Conservation (phyloP, 2,797 vertebrate species). For the Rhabdomys pumilio region DNA sequence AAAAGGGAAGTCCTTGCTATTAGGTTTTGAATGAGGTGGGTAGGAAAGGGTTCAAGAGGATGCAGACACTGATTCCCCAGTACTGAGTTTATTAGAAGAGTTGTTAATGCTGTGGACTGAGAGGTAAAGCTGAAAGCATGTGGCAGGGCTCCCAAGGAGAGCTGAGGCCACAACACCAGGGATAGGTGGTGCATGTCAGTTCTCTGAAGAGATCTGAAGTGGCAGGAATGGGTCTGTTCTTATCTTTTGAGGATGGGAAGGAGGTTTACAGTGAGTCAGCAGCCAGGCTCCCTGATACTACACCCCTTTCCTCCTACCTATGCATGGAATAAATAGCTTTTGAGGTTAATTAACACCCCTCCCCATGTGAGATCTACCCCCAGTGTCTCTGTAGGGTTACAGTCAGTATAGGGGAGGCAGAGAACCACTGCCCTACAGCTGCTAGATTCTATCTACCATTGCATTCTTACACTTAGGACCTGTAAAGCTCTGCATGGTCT, state of each 20-base stretch:
- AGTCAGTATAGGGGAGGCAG: too few relatives aligned
- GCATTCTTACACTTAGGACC: background rate
- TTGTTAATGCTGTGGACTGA: background rate
- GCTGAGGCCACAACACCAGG: background rate
- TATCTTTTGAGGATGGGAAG: background rate
- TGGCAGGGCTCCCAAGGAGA: background rate
- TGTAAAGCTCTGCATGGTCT: background rate
- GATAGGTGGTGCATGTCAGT: background rate
- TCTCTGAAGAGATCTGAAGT: background rate
- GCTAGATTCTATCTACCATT: background rate
- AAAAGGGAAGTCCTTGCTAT: background rate
- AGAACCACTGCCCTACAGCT: too few relatives aligned
- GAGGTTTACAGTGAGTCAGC: background rate
- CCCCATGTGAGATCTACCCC: too few relatives aligned
- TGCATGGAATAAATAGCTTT: background rate
- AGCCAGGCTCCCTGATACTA: background rate
- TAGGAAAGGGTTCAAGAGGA: background rate
- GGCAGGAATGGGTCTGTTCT: background rate
- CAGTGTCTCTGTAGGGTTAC: too few relatives aligned
- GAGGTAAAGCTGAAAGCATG: background rate
- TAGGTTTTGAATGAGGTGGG: background rate
- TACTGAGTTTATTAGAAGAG: background rate
- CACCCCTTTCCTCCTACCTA: background rate
- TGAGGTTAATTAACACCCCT: background rate
- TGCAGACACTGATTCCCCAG: background rate